Percentiles rank a stretch among this genome's conserved stretches.
phyloP scores from a whole-genome alignment of 1,140 invertebrate species.

The Maniola jurtina region DNA sequence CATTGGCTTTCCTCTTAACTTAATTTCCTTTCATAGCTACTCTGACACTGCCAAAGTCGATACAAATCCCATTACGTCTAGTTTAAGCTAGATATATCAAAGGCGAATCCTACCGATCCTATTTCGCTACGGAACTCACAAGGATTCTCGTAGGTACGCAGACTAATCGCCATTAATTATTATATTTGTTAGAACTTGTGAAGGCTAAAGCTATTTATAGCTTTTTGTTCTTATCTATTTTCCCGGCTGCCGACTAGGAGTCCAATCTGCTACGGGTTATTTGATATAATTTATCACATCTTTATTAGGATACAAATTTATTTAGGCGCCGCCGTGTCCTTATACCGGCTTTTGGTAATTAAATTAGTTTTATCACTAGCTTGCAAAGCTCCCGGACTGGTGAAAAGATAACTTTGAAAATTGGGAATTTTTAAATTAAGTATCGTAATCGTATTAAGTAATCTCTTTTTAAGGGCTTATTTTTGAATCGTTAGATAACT shows the following conservation, averaged over 20 bases:
- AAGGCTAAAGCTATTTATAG: conserved; percentile 15
- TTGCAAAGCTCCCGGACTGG: too few relatives aligned
- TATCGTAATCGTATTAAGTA: too few relatives aligned
- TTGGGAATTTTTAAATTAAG: too few relatives aligned
- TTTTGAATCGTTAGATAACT: too few relatives aligned
- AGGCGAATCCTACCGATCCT: not conserved
- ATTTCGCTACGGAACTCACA: not conserved
- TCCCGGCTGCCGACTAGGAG: not conserved
- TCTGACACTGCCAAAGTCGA: not conserved
- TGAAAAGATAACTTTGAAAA: too few relatives aligned
- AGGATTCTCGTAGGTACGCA: not conserved
- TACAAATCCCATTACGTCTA: not conserved
- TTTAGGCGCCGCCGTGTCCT: not conserved
- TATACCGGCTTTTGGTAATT: too few relatives aligned
- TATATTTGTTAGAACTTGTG: conserved; percentile 9
- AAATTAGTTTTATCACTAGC: not conserved
- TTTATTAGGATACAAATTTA: not conserved
- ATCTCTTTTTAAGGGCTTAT: too few relatives aligned
- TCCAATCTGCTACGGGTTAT: not conserved
- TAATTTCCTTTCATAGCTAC: not conserved
- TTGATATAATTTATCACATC: conserved; percentile 5
- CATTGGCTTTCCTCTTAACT: not conserved
- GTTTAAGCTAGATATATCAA: not conserved
- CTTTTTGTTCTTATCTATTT: conserved; percentile 6
- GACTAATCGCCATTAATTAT: conserved; percentile 15